phyloP scores from a whole-genome alignment of 2,113 vertebrate species.

The Pelobates fuscus region DNA sequence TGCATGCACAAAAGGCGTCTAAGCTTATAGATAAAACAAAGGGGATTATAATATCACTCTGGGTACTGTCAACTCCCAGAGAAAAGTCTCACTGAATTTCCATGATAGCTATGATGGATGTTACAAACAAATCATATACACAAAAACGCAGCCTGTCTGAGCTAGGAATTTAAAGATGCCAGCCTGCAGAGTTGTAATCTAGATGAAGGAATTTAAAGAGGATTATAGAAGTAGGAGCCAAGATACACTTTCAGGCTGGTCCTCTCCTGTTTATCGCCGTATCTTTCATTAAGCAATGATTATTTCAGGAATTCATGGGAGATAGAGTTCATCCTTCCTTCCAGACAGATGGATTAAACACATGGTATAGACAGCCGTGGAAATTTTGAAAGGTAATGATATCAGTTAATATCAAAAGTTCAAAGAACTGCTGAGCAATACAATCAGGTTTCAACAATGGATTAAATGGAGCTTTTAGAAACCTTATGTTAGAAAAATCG shows the following conservation, averaged over 20 bases:
- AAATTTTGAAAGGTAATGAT: too few relatives aligned
- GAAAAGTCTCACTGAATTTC: too few relatives aligned
- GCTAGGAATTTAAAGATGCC: not conserved
- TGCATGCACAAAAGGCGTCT: slow-evolving; percentile 6
- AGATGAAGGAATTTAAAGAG: slow-evolving; percentile 19
- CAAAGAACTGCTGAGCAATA: too few relatives aligned
- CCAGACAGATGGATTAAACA: too few relatives aligned
- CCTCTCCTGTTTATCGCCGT: slow-evolving; percentile 2
- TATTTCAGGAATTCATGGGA: slow-evolving; percentile 2
- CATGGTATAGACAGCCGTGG: too few relatives aligned
- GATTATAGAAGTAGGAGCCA: not conserved
- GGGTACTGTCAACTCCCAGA: too few relatives aligned
- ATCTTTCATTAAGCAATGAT: slow-evolving; percentile 8
- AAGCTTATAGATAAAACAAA: slow-evolving; percentile 13
- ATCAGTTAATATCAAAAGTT: too few relatives aligned
- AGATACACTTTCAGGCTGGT: not conserved
- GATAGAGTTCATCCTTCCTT: not conserved
- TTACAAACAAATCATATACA: too few relatives aligned
- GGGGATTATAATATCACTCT: not conserved
- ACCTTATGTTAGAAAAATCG: too few relatives aligned
- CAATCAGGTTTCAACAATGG: too few relatives aligned
- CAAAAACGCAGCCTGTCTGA: not conserved
- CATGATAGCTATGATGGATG: too few relatives aligned
- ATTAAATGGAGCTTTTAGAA: too few relatives aligned
- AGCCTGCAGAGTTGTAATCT: not conserved